Evolutionary conservation across 1,140 invertebrate species (phyloP).

Genomic region (Papilio polytes): DNA sequence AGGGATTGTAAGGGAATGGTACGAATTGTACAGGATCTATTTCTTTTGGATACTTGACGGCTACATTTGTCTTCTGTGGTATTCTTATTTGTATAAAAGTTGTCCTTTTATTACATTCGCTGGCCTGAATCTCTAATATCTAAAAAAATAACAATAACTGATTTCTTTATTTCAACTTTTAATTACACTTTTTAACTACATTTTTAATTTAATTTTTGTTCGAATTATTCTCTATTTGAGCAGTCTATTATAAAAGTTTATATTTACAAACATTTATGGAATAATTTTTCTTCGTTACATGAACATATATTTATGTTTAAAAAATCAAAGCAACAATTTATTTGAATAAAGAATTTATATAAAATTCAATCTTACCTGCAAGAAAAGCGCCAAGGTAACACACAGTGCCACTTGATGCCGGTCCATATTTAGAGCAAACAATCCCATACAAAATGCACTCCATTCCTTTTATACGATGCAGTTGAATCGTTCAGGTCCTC

Average conservation of each 20-base stretch:
- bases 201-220: no score
- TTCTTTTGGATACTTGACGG: conserved; percentile 52
- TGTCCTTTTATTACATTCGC: conserved; percentile 49
- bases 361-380: conserved; percentile 55
- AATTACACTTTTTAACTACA: no score
- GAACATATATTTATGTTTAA: no score
- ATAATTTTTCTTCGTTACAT: not conserved
- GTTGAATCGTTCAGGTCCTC: conserved; percentile 46
- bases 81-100: conserved; percentile 56
- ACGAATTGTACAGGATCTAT: conserved; percentile 50
- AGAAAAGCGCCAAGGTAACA: conserved; percentile 45
- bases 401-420: conserved; percentile 46
- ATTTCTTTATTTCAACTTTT: no score
- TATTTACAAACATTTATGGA: not conserved
- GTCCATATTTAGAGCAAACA: conserved; percentile 56
- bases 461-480: conserved; percentile 59
- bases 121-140: conserved; percentile 46
- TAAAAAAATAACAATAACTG: conserved; percentile 44
- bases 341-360: conserved; percentile 14
- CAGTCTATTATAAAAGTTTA: no score
- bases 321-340: not conserved
- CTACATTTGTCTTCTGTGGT: conserved; percentile 50
- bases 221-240: no score
- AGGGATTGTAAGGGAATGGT: conserved; percentile 47
- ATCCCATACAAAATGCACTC: conserved; percentile 42